Percentiles rank a stretch among this genome's conserved stretches.
phyloP scores from a whole-genome alignment of 1,140 invertebrate genomes.

The Zaprionus camerounensis region DNA sequence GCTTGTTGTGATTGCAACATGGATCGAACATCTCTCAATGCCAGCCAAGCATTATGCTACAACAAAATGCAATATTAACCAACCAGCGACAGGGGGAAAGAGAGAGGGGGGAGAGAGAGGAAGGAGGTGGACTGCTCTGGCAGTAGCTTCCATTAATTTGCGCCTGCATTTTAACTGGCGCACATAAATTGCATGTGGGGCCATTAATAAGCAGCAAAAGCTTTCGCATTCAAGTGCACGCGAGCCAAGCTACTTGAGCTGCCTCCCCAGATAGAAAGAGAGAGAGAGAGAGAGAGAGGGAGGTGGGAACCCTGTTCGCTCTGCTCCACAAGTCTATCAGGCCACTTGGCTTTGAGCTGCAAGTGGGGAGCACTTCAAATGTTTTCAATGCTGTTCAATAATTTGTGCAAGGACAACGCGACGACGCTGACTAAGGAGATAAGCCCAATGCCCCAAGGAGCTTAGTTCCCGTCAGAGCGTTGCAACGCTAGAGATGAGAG shows the following conservation, averaged over 20 bases:
- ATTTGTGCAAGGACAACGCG: constrained; percentile 64
- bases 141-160: constrained; percentile 61
- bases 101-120: not conserved
- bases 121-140: not conserved
- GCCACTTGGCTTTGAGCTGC: constrained; percentile 49
- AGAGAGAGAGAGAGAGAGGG: not conserved
- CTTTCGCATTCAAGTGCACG: constrained; percentile 40
- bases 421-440: constrained; percentile 38
- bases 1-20: not conserved
- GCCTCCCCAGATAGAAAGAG: not conserved
- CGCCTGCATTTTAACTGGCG: constrained; percentile 58
- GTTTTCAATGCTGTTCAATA: constrained; percentile 82
- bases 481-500: constrained; percentile 2
- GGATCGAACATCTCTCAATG: constrained; percentile 18
- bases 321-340: not conserved
- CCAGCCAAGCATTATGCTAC: constrained; percentile 5
- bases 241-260: constrained; percentile 4
- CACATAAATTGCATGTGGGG: constrained; percentile 72
- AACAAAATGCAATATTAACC: constrained; percentile 23
- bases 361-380: constrained; percentile 63
- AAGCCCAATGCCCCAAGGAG: constrained; percentile 5
- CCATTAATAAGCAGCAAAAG: constrained; percentile 79
- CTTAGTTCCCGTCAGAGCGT: not conserved
- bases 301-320: not conserved
- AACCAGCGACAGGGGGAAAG: not conserved